phyloP scores from a whole-genome alignment of 2,888 invertebrate species.

The Athrips mouffetella region DNA sequence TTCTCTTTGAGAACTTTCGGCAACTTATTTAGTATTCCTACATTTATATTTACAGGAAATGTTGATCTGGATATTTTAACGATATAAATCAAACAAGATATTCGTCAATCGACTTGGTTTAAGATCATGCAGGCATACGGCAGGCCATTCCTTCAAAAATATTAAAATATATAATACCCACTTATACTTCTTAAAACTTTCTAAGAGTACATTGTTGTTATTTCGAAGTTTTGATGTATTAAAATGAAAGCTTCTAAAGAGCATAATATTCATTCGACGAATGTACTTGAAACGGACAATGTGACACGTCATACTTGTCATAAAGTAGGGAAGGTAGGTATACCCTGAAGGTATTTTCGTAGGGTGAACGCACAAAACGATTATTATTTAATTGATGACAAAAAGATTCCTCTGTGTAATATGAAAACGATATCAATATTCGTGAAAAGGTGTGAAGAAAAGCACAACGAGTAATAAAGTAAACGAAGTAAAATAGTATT shows the following conservation, averaged over 20 bases:
- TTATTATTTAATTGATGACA: too few relatives aligned
- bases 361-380: too few relatives aligned
- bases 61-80: not conserved
- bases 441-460: too few relatives aligned
- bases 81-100: too few relatives aligned
- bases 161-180: constrained; percentile 32
- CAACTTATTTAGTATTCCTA: constrained; percentile 22
- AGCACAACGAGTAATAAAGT: too few relatives aligned
- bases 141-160: not conserved
- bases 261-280: constrained; percentile 43
- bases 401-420: too few relatives aligned
- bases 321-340: constrained; percentile 21
- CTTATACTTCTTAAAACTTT: constrained; percentile 45
- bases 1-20: constrained; percentile 50
- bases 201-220: constrained; percentile 41
- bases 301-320: constrained; percentile 55
- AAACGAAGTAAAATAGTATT: too few relatives aligned
- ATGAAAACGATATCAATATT: too few relatives aligned
- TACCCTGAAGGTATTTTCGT: not conserved
- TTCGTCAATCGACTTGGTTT: too few relatives aligned
- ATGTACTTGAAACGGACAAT: constrained; percentile 60
- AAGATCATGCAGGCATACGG: too few relatives aligned
- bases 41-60: constrained; percentile 4
- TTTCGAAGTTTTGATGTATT: not conserved
- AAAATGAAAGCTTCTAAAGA: constrained; percentile 27